These are phyloP conservation scores for Montipora sp. DNA, from an alignment of 64 coral and sea anemone genomes.

Conservation along the genomic window DNA sequence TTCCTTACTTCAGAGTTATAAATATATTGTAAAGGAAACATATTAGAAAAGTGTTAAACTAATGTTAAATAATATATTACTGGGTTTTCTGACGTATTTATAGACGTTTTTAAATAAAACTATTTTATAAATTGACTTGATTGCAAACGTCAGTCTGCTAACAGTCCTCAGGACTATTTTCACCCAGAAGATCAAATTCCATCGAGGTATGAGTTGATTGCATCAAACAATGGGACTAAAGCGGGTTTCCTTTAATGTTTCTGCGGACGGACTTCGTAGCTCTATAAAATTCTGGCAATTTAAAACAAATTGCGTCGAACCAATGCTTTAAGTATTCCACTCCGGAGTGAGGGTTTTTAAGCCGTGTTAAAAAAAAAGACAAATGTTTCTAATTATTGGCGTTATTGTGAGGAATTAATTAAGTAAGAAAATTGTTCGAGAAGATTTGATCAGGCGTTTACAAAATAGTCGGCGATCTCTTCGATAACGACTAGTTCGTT, in stretches of 20 bases:
- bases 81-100: conserved; percentile 20
- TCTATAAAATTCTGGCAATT: too few relatives aligned
- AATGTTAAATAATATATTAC: conserved; percentile 5
- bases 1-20: neutral
- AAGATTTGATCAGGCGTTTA: neutral
- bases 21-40: neutral
- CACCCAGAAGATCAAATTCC: too few relatives aligned
- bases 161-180: too few relatives aligned
- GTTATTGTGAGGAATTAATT: too few relatives aligned
- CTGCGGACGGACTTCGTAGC: too few relatives aligned
- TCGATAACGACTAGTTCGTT: conserved; percentile 11
- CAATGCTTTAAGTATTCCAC: neutral
- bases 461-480: neutral
- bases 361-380: too few relatives aligned
- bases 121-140: conserved; percentile 7
- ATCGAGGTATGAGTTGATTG: neutral
- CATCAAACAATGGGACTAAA: neutral
- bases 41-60: neutral
- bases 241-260: neutral
- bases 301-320: too few relatives aligned
- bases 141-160: too few relatives aligned
- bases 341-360: too few relatives aligned
- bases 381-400: too few relatives aligned
- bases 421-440: neutral
- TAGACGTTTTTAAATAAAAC: conserved; percentile 25